Base-by-base conservation (phyloP, 2,113 vertebrate species). In the Muntiacus reevesi region DNA sequence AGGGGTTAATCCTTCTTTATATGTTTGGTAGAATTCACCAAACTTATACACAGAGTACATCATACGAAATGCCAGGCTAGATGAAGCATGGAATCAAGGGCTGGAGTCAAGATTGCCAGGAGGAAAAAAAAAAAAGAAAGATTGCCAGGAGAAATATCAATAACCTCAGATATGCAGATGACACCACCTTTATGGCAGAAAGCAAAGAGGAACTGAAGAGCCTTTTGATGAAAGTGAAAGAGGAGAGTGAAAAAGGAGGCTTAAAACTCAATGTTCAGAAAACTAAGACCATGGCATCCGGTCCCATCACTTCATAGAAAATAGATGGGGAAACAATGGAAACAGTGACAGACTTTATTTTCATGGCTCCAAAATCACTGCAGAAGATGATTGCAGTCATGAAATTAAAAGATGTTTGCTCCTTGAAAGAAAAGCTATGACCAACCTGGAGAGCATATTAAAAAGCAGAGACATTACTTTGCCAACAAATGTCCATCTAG, bases 11-110 rank as follows among this genome's bases (percentile, higher is more conserved):
- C 45, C 9, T n/a, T 45, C 40, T 93, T 85, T 47, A 57, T 2
- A 36, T 76, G 64, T 47, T 74, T 50, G 9, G 30, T 76, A 59
- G 30, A 86, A 57, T 47, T 59, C 15, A 74, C 30, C 52, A 59
- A 71, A 71, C 64, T 36, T 71, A 36, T 36, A 36, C 3, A 9
- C 2, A 71, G 64, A 71, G n/a, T 23, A 71, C 5, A 71, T 71
- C n/a, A 36, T 12, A 23, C 1, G 9, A 21, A 71, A 71, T 36
- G 67, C n/a, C 0, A 0, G n/a, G 19, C n/a, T 71, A n/a, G 17
- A 71, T 23, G n/a, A 71, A 71, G 4, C 64, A 71, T 71, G n/a
- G 67, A 71, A 71, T 71, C n/a, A 71, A 36, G 47, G 47, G 47
- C 47, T 50, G 12, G 47, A 50, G 47, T 50, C 47, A 50, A 50